Evolutionary conservation across 1,140 invertebrate species (phyloP).

Genomic region (Philopotamus ludificatus): DNA sequence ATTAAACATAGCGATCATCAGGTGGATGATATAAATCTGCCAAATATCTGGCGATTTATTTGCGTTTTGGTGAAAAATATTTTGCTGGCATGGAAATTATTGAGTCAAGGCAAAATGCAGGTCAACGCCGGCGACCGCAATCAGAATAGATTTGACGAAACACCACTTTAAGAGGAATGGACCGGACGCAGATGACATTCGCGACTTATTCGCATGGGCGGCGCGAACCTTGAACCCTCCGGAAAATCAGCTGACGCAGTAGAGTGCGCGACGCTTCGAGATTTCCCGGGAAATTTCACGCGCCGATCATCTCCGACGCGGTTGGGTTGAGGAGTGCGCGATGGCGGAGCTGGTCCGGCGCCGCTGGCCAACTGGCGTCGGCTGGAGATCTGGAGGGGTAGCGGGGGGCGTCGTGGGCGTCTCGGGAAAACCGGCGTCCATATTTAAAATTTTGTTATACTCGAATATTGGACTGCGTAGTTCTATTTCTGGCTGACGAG

Average conservation of each 20-base stretch:
- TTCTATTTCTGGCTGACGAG: slow-evolving; percentile 1
- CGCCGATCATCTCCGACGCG: background rate
- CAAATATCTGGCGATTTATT: too few relatives aligned
- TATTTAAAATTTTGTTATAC: background rate
- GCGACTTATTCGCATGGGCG: too few relatives aligned
- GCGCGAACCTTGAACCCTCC: too few relatives aligned
- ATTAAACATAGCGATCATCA: too few relatives aligned
- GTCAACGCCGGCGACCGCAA: background rate
- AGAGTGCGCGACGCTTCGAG: too few relatives aligned
- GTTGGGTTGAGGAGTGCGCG: background rate
- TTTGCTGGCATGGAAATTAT: background rate
- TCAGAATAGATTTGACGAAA: background rate
- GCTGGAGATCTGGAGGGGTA: background rate
- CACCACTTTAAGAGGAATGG: background rate
- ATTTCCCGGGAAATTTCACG: too few relatives aligned
- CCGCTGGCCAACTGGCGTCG: background rate
- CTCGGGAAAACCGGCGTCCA: background rate
- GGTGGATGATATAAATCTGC: too few relatives aligned
- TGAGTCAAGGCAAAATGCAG: background rate
- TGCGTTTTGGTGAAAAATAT: background rate
- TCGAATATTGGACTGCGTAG: background rate
- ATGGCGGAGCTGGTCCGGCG: background rate
- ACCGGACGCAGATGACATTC: too few relatives aligned
- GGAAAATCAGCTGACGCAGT: too few relatives aligned
- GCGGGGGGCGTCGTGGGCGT: background rate